These are phyloP conservation scores for Leucoptera coffeella DNA, from an alignment of 2,888 invertebrate genomes.

Conservation along the genomic window DNA sequence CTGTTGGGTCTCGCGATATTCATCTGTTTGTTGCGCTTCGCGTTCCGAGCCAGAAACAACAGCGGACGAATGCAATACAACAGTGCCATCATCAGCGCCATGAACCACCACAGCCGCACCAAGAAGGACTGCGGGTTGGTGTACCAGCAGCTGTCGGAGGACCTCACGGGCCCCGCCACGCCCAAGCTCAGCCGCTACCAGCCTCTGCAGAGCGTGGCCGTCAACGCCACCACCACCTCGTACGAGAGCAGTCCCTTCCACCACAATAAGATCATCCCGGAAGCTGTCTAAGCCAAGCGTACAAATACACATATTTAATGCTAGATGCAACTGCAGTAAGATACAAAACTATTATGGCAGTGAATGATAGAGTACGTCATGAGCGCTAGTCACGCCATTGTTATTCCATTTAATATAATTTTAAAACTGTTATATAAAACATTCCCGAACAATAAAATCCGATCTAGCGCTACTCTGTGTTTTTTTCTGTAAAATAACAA, in stretches of 20 bases:
- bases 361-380: slow-evolving; percentile 30
- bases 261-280: slow-evolving; percentile 57
- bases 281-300: slow-evolving; percentile 44
- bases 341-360: too few relatives aligned
- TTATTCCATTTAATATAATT: not conserved
- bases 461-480: slow-evolving; percentile 41
- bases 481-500: slow-evolving; percentile 30
- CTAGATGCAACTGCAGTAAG: slow-evolving; percentile 28
- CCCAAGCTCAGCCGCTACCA: slow-evolving; percentile 63
- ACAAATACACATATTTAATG: slow-evolving; percentile 15
- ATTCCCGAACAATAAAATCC: slow-evolving; percentile 26
- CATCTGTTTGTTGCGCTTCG: slow-evolving; percentile 44
- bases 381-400: slow-evolving; percentile 50
- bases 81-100: slow-evolving; percentile 46
- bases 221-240: slow-evolving; percentile 41
- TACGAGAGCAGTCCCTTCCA: slow-evolving; percentile 60
- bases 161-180: slow-evolving; percentile 61
- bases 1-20: slow-evolving; percentile 48
- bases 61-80: slow-evolving; percentile 40
- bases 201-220: slow-evolving; percentile 44
- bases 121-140: slow-evolving; percentile 71
- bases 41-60: slow-evolving; percentile 22
- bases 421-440: slow-evolving; percentile 11
- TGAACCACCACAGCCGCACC: slow-evolving; percentile 46
- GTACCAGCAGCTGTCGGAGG: slow-evolving; percentile 74